phyloP scores from a whole-genome alignment of 92 coral and sea anemone genomes.

The Metridium senile region DNA sequence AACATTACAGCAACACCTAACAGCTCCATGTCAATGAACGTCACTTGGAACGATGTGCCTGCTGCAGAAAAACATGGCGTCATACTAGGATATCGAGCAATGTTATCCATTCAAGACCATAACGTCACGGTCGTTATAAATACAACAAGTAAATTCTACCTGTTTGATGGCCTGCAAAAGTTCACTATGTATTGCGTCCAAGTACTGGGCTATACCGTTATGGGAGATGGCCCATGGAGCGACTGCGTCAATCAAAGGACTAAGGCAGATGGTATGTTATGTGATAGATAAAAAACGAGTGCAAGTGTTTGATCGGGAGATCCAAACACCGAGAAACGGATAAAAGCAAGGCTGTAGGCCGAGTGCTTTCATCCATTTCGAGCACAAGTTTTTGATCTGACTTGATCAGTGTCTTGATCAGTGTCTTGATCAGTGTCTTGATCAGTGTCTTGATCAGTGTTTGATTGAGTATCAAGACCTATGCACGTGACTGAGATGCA shows the following conservation, averaged over 20 bases:
- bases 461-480: too few relatives aligned
- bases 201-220: constrained; percentile 42
- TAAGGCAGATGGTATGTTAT: constrained; percentile 32
- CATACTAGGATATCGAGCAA: constrained; percentile 34
- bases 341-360: too few relatives aligned
- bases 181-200: constrained; percentile 43
- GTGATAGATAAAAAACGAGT: background rate
- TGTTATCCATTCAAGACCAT: constrained; percentile 3
- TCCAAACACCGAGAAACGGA: too few relatives aligned
- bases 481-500: too few relatives aligned
- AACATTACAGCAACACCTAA: constrained; percentile 9
- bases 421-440: too few relatives aligned
- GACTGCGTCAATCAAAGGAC: constrained; percentile 24
- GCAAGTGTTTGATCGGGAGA: too few relatives aligned
- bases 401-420: too few relatives aligned
- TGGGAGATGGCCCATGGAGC: constrained; percentile 44
- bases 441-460: too few relatives aligned
- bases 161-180: constrained; percentile 20
- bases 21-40: constrained; percentile 11
- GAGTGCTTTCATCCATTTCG: too few relatives aligned
- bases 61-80: constrained; percentile 28
- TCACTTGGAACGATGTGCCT: constrained; percentile 42
- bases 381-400: too few relatives aligned
- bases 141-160: background rate
- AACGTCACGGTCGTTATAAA: background rate